Evolutionary conservation across 1,140 invertebrate genomes (phyloP).

Genomic region (Lordiphosa mommai): DNA sequence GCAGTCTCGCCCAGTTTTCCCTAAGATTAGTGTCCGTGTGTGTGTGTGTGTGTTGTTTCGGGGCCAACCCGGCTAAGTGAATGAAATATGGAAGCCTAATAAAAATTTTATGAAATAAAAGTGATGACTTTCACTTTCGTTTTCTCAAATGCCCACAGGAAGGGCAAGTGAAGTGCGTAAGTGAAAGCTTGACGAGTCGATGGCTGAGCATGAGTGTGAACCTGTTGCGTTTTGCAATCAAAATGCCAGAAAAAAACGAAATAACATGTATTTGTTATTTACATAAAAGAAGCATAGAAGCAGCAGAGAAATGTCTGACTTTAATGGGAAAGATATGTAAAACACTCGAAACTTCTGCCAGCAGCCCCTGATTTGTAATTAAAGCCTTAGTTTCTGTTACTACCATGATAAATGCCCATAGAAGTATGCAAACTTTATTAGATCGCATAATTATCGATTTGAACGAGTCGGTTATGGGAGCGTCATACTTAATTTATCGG

Average conservation of each 20-base stretch:
- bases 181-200: background rate
- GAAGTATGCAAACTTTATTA: too few species aligned
- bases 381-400: too few species aligned
- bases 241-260: constrained; percentile 20
- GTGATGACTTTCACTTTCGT: constrained; percentile 72
- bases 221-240: constrained; percentile 51
- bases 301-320: too few species aligned
- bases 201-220: constrained; percentile 4
- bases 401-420: too few species aligned
- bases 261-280: background rate
- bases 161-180: constrained; percentile 2
- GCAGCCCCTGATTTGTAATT: too few species aligned
- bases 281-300: too few species aligned
- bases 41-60: constrained; percentile 7
- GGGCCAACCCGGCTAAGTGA: constrained; percentile 49
- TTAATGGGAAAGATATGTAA: too few species aligned
- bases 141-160: constrained; percentile 1
- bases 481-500: too few species aligned
- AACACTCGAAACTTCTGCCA: too few species aligned
- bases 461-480: too few species aligned
- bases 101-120: constrained; percentile 76
- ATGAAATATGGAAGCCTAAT: constrained; percentile 73
- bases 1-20: constrained; percentile 8
- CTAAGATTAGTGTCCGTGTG: background rate
- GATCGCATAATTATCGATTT: too few species aligned